Percentiles rank a stretch among this genome's conserved stretches.
phyloP scores from a whole-genome alignment of 2,113 vertebrate genomes.

The Grammomys dolichurus region DNA sequence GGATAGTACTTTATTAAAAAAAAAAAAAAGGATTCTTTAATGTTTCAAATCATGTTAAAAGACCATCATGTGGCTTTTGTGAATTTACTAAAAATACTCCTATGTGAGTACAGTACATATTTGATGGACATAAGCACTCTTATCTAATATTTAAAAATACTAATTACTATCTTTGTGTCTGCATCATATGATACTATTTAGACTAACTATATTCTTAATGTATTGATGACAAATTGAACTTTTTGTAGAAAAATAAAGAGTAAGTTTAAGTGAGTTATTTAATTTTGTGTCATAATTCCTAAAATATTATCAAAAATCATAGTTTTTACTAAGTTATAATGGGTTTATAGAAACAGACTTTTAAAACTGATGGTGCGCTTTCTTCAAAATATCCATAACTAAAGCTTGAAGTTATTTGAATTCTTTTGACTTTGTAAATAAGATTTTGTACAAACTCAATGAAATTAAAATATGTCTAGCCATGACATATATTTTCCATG shows the following conservation, averaged over 20 bases:
- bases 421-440: slow-evolving; percentile 4
- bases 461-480: not conserved
- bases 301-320: not conserved
- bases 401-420: not conserved
- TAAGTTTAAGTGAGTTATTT: not conserved
- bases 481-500: not conserved
- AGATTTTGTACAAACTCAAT: not conserved
- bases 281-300: not conserved
- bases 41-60: not conserved
- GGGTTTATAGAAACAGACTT: not conserved
- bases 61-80: not conserved
- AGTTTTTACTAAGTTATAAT: not conserved
- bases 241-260: not conserved
- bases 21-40: not conserved
- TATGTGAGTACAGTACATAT: not conserved
- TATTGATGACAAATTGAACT: not conserved
- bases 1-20: not conserved
- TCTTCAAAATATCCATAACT: not conserved
- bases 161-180: not conserved
- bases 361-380: not conserved
- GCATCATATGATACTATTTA: not conserved
- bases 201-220: not conserved
- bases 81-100: not conserved
- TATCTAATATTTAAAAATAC: not conserved
- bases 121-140: not conserved